Base-by-base conservation (phyloP, 2,113 vertebrate species). In the Centropus bengalensis region DNA sequence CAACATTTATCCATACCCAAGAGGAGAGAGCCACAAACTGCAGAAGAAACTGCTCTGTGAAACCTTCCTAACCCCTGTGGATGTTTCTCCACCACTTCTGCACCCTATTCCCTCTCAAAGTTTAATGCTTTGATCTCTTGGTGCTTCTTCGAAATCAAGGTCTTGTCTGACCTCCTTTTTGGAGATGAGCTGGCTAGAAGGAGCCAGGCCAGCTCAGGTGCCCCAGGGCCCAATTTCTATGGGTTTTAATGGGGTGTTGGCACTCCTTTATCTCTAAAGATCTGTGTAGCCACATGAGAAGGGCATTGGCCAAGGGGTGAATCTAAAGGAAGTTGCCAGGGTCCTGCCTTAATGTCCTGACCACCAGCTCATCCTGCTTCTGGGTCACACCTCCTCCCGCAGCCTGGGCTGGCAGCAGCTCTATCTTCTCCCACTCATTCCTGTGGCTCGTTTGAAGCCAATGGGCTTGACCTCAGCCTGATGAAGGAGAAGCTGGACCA, bases 401-500 rank as follows among this genome's bases (percentile, higher is more conserved):
- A 59, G 51, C 22, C 44, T 36, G 67, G 36, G 14, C 1, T 69
- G 73, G 62, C 73, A 54, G 73, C 30, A 59, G 51, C 44, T 84
- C 0, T 58, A 14, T 64, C 62, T 47, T 58, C n/a, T 23, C 45
- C 45, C 4, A 6, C 51, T 59, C 74, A 42, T 88, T 94, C 74
- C 68, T 80, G 84, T 88, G 92, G 88, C 56, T 88, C 66, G 26
- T 82, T 91, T 83, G 79, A 88, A 94, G 79, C 80, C 68, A 23
- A 30, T 8, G 51, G n/a, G n/a, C 33, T 94, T 80, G 84, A 74
- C 73, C 62, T 79, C 78, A 47, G 59, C 4, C 27, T 90, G 71
- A 68, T 73, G 92, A 77, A 67, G 2, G 18, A 73, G 87, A 76
- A 90, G 44, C 78, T 47, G 92, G 73, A 42, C 73, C 67, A 63